These are phyloP conservation scores for Montipora foliosa DNA, from an alignment of 64 coral and sea anemone species.

Conservation along the genomic window DNA sequence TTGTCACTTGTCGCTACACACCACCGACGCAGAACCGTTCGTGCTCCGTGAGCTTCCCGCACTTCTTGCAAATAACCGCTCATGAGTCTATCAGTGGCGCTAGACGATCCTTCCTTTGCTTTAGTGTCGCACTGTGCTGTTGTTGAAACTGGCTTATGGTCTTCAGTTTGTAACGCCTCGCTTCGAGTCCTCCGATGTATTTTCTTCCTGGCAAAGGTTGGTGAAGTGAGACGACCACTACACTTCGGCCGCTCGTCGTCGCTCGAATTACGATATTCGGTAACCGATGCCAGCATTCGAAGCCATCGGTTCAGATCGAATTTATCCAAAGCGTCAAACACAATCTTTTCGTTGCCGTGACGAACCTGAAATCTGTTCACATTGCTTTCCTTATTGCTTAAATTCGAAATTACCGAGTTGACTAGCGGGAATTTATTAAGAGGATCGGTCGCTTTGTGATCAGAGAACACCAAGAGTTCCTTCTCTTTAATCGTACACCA, in stretches of 20 bases:
- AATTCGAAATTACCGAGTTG: constrained; percentile 53
- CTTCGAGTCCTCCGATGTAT: constrained; percentile 72
- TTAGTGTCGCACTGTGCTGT: background rate
- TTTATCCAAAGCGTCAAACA: constrained; percentile 71
- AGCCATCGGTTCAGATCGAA: constrained; percentile 85
- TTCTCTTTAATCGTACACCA: constrained; percentile 90
- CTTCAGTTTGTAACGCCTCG: constrained; percentile 58
- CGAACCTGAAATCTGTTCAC: constrained; percentile 78
- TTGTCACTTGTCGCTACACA: constrained; percentile 85
- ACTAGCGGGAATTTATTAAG: constrained; percentile 59
- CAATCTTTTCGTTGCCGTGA: constrained; percentile 35
- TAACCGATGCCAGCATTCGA: constrained; percentile 58
- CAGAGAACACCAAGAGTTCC: constrained; percentile 71
- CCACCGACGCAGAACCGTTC: constrained; percentile 66
- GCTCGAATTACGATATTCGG: constrained; percentile 46
- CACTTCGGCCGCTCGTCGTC: constrained; percentile 50
- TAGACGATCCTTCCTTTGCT: constrained; percentile 58
- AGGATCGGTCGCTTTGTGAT: constrained; percentile 68
- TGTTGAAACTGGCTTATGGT: background rate
- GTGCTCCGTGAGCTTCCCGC: constrained; percentile 38
- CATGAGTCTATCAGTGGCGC: constrained; percentile 78
- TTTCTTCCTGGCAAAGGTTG: constrained; percentile 59
- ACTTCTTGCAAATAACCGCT: constrained; percentile 84
- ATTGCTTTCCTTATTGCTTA: constrained; percentile 56
- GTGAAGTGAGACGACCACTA: constrained; percentile 76